Conservation (phyloP, 2,113 vertebrate genomes). For the Antennarius striatus region DNA sequence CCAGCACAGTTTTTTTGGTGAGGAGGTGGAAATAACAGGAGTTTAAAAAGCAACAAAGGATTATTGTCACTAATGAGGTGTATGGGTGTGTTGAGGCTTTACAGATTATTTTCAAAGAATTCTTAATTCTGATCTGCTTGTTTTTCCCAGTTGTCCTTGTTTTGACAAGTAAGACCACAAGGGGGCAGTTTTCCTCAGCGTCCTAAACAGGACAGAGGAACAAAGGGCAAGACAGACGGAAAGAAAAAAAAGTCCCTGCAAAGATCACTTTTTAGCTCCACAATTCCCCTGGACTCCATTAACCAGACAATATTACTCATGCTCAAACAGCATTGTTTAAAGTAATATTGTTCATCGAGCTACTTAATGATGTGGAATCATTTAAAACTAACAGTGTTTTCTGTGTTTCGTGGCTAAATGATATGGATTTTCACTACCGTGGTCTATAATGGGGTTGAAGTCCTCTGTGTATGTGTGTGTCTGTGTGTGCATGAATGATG, state of each 20-base stretch:
- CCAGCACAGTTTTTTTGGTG: slow-evolving; percentile 16
- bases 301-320: slow-evolving; percentile 58
- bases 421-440: slow-evolving; percentile 56
- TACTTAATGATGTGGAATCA: slow-evolving; percentile 69
- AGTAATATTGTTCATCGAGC: slow-evolving; percentile 59
- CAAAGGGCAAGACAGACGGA: slow-evolving; percentile 31
- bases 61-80: slow-evolving; percentile 46
- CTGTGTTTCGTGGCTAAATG: slow-evolving; percentile 52
- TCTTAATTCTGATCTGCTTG: slow-evolving; percentile 20
- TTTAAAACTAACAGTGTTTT: slow-evolving; percentile 68
- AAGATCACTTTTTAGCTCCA: slow-evolving; percentile 59
- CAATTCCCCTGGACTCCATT: slow-evolving; percentile 51
- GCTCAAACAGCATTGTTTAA: slow-evolving; percentile 55
- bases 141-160: background rate
- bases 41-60: slow-evolving; percentile 51
- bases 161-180: slow-evolving; percentile 66
- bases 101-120: slow-evolving; percentile 41
- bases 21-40: slow-evolving; percentile 22
- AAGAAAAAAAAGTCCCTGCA: slow-evolving; percentile 18
- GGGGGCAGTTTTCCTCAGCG: slow-evolving; percentile 72
- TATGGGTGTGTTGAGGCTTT: slow-evolving; percentile 35
- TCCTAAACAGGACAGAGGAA: slow-evolving; percentile 34
- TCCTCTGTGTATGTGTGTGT: slow-evolving; percentile 6
- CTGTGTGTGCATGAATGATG: slow-evolving; percentile 38
- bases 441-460: slow-evolving; percentile 16